Evolutionary conservation across 2,113 vertebrate species (phyloP).

Genomic region (Syrrhaptes paradoxus): DNA sequence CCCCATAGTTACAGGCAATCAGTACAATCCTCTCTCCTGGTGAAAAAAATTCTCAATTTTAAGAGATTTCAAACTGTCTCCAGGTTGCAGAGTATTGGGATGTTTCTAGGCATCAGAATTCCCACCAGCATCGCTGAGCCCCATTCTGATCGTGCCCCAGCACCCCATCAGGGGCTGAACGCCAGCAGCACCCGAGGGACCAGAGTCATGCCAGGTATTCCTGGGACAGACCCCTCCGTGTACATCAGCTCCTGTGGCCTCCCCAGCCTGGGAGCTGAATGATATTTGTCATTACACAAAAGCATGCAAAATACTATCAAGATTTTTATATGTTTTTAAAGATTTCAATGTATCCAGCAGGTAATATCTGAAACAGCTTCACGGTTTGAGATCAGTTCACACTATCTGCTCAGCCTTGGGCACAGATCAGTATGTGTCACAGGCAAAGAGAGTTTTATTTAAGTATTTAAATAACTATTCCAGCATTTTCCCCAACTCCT

Average conservation of each 20-base stretch:
- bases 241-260: not conserved
- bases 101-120: not conserved
- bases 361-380: not conserved
- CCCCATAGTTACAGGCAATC: not conserved
- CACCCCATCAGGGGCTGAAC: not conserved
- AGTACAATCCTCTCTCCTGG: not conserved
- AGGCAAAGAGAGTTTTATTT: not conserved
- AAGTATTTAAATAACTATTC: not conserved
- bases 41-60: not conserved
- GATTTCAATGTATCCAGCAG: not conserved
- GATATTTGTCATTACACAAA: not conserved
- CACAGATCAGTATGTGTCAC: not conserved
- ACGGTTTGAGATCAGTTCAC: not conserved
- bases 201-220: not conserved
- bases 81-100: not conserved
- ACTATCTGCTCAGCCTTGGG: not conserved
- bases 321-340: not conserved
- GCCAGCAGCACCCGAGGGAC: not conserved
- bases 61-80: not conserved
- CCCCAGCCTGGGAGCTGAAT: not conserved
- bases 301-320: not conserved
- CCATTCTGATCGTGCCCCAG: not conserved
- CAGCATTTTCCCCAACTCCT: not conserved
- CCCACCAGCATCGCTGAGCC: not conserved
- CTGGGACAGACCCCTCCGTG: accelerated